These are phyloP conservation scores for Drosophila niveifrons DNA, from an alignment of 2,888 invertebrate species.

Conservation along the genomic window DNA sequence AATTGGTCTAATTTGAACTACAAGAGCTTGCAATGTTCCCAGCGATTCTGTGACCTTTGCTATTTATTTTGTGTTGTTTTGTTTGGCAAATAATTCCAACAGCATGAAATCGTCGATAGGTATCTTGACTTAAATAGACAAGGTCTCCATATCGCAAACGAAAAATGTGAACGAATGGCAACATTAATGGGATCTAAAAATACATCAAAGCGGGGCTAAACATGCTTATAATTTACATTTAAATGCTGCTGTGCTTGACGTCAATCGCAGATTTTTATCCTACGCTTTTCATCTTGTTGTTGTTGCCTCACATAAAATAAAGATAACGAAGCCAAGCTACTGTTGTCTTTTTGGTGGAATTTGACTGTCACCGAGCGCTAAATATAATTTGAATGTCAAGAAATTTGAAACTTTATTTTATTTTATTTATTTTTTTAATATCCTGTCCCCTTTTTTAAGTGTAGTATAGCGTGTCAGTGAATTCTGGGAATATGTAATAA, in stretches of 20 bases:
- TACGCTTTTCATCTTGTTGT: slow-evolving; percentile 6
- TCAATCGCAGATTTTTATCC: slow-evolving; percentile 46
- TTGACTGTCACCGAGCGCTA: slow-evolving; percentile 10
- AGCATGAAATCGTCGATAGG: slow-evolving; percentile 15
- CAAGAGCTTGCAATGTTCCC: background rate
- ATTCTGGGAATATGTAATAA: background rate
- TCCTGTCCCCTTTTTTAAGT: background rate
- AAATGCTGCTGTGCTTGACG: slow-evolving; percentile 58
- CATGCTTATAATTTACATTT: slow-evolving; percentile 52
- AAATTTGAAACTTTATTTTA: slow-evolving; percentile 28
- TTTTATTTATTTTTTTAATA: slow-evolving; percentile 25
- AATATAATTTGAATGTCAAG: slow-evolving; percentile 34
- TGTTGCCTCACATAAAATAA: slow-evolving; percentile 23
- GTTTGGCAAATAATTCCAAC: slow-evolving; percentile 1
- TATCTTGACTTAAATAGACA: slow-evolving; percentile 23
- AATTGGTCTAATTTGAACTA: background rate
- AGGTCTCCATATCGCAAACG: slow-evolving; percentile 41
- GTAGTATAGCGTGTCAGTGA: background rate
- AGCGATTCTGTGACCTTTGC: background rate
- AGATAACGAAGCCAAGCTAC: slow-evolving; percentile 38
- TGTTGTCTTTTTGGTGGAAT: slow-evolving; percentile 8
- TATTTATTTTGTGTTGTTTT: background rate
- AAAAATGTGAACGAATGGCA: slow-evolving; percentile 39
- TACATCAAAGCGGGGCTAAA: slow-evolving; percentile 64
- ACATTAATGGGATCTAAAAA: slow-evolving; percentile 65